phyloP scores from a whole-genome alignment of 1,140 invertebrate species.

The Leptinotarsa texana region DNA sequence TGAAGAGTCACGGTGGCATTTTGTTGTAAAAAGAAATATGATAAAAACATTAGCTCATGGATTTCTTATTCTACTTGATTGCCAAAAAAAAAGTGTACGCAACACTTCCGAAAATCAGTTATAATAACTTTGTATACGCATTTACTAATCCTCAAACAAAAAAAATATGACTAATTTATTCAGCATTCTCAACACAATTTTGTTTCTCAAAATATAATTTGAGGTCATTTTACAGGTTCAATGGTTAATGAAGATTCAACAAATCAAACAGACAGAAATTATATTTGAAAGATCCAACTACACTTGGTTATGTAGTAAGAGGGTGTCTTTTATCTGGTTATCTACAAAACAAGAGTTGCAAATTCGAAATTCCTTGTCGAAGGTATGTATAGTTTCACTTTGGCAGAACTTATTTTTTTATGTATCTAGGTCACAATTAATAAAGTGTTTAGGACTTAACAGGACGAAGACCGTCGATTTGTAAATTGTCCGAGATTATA shows the following conservation, averaged over 20 bases:
- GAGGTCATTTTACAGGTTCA: conserved; percentile 38
- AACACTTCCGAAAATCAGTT: no score
- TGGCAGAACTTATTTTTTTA: neutral
- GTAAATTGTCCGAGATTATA: neutral
- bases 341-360: conserved; percentile 43
- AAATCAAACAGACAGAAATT: conserved; percentile 43
- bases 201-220: neutral
- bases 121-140: no score
- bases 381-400: conserved; percentile 31
- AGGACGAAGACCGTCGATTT: no score
- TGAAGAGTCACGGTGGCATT: no score
- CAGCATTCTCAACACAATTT: neutral
- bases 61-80: no score
- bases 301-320: conserved; percentile 47
- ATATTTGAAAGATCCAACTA: conserved; percentile 44
- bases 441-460: neutral
- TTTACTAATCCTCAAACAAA: no score
- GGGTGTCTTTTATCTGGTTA: conserved; percentile 40
- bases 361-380: conserved; percentile 42
- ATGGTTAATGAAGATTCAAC: conserved; percentile 46
- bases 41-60: no score
- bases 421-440: neutral
- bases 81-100: no score
- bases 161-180: no score
- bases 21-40: no score